These are phyloP conservation scores for Diarsia mendica DNA, from an alignment of 2,888 invertebrate species.

Conservation along the genomic window DNA sequence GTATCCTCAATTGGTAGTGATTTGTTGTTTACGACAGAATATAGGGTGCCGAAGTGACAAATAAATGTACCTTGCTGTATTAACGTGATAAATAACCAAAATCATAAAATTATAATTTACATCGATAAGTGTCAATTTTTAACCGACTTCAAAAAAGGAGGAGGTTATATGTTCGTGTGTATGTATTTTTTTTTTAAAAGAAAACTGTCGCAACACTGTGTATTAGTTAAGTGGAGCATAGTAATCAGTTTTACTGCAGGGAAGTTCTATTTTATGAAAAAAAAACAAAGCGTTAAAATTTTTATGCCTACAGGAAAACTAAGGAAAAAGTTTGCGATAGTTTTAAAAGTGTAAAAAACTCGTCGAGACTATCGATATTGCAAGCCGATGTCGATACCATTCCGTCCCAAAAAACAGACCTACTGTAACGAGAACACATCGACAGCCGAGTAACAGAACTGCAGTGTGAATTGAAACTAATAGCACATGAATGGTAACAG, in stretches of 20 bases:
- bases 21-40: constrained; percentile 14
- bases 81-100: no score
- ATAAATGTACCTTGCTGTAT: no score
- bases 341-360: not conserved
- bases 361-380: not conserved
- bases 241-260: not conserved
- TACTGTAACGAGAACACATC: constrained; percentile 20
- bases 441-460: constrained; percentile 31
- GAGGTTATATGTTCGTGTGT: no score
- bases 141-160: no score
- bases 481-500: constrained; percentile 51
- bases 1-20: constrained; percentile 4
- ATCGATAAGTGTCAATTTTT: no score
- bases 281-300: not conserved
- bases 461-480: constrained; percentile 53
- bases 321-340: not conserved
- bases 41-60: not conserved
- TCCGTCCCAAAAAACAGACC: constrained; percentile 15
- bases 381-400: not conserved
- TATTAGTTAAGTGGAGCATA: not conserved
- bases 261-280: not conserved
- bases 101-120: no score
- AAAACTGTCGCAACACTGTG: no score
- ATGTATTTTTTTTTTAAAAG: no score
- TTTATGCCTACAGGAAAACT: not conserved